Conservation (phyloP, 2,797 vertebrate genomes). For the Gobionotothen gibberifrons region DNA sequence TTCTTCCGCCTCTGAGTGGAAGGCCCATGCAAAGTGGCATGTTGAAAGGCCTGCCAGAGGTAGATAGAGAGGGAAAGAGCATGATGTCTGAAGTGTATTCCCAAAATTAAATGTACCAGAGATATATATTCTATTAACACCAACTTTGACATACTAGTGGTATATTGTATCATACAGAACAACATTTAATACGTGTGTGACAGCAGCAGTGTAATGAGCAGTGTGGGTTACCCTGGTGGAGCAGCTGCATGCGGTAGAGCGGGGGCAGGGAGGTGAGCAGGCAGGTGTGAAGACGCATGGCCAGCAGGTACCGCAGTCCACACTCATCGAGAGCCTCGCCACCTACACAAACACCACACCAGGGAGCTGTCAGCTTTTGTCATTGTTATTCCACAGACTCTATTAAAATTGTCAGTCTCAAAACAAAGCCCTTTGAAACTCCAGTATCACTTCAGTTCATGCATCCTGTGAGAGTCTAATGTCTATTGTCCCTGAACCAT, state of each 20-base stretch:
- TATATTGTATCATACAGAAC: neutral
- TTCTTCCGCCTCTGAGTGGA: conserved; percentile 98
- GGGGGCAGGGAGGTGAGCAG: conserved; percentile 97
- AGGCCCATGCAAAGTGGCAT: conserved; percentile 99
- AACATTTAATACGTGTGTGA: neutral
- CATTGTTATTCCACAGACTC: neutral
- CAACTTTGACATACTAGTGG: neutral
- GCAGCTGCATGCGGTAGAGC: conserved; percentile 95
- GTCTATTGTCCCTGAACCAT: conserved; percentile 75
- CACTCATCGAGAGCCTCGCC: conserved; percentile 97
- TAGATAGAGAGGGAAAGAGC: neutral
- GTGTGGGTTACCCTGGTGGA: conserved; percentile 94
- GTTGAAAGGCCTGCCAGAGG: conserved; percentile 90
- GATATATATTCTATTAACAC: neutral
- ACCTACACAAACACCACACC: conserved; percentile 79
- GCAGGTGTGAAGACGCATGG: conserved; percentile 97
- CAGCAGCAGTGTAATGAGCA: neutral
- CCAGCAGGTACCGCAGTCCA: conserved; percentile 94
- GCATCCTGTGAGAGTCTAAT: conserved; percentile 35
- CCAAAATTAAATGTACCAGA: neutral
- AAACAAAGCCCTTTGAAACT: conserved; percentile 23
- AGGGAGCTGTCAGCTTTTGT: conserved; percentile 6
- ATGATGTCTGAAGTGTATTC: neutral
- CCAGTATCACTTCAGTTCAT: conserved; percentile 52
- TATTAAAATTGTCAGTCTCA: conserved; percentile 17